Evolutionary conservation across 2,113 vertebrate species (phyloP).

Genomic region (Crocuta crocuta): DNA sequence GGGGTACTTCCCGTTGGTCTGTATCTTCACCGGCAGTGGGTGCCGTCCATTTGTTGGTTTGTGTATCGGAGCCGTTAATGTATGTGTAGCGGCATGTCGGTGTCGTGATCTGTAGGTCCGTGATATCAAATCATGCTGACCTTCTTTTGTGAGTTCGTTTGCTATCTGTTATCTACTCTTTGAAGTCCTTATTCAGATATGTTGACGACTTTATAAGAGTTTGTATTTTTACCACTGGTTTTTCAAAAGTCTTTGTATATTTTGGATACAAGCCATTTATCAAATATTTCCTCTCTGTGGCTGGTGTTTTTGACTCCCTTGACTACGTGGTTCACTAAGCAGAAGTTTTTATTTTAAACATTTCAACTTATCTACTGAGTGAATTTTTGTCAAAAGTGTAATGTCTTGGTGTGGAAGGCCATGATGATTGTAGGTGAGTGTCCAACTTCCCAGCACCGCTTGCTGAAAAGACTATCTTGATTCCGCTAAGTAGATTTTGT

Average conservation of each 20-base stretch:
- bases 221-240: background rate
- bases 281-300: background rate
- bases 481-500: too few relatives aligned
- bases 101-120: background rate
- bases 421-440: too few relatives aligned
- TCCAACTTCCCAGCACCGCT: background rate
- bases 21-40: rapidly evolving
- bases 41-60: too few relatives aligned
- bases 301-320: background rate
- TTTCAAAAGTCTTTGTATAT: background rate
- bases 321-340: background rate
- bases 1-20: rapidly evolving
- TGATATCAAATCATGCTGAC: background rate
- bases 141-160: background rate
- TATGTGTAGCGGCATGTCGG: rapidly evolving
- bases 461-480: background rate
- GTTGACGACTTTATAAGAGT: background rate
- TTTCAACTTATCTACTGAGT: background rate
- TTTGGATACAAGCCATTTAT: background rate
- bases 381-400: background rate
- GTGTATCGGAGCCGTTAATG: background rate
- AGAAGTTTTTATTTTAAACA: background rate
- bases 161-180: background rate
- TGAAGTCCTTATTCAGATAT: background rate
- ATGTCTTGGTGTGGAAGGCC: background rate